Base-by-base conservation (phyloP, 2,797 vertebrate genomes). In the Cryptoprocta ferox region DNA sequence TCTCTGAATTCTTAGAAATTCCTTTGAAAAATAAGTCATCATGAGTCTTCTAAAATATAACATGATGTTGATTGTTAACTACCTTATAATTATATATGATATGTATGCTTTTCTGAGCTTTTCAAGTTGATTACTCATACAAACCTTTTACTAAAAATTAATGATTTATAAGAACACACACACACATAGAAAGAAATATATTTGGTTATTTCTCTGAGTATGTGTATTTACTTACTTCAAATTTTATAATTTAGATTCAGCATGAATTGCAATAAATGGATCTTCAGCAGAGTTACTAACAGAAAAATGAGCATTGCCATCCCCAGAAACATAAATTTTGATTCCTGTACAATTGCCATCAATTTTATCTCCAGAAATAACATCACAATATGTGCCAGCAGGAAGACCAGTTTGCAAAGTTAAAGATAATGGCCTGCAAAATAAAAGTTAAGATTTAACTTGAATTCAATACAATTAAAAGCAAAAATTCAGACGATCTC, bases 331-430 rank as follows among this genome's bases (percentile, higher is more conserved):
- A 0, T 93, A 32, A 89, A 99, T 98, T 97, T 99, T 97, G 96
- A 98, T 99, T 80, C 99, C 99, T 0, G 99, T 99, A 97, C 99
- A 99, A 2, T 4, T 11, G 75, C 56, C 75, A 37, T 86, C 93
- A 21, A 99, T 98, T 79, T 99, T 99, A 80, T 99, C 98, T n/a
- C 99, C 99, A 73, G 99, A 99, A 95, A 99, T 99, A 39, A 99
- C 98, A 53, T 99, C 99, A 94, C 99, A 99, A 96, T 99, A 99
- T 81, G 98, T 99, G n/a, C 99, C 99, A 81, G 97, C 98, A 18
- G 99, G 99, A 98, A 99, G 98, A 48, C 99, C 99, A 0, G 99
- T 99, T 98, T 99, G 99, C 94, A 99, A 97, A 75, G 97, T 98
- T 45, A 94, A 76, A 24, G 98, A 98, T 97, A 99, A 94, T 85